Conservation (phyloP, 2,797 vertebrate species). For the Cichlasoma orientale region DNA sequence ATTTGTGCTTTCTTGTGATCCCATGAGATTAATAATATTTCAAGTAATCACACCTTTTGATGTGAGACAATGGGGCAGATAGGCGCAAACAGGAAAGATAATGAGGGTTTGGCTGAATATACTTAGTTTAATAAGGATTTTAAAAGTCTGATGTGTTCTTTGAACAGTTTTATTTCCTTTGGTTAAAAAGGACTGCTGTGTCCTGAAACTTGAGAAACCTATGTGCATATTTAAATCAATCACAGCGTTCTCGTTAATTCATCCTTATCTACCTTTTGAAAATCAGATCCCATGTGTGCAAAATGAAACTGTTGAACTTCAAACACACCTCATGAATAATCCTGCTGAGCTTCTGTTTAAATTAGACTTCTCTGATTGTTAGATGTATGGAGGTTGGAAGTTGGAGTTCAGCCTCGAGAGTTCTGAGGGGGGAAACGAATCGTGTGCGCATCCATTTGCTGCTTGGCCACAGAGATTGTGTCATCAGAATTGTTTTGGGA, state of each 20-base stretch:
- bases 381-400: slow-evolving; percentile 66
- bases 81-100: slow-evolving; percentile 30
- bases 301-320: slow-evolving; percentile 81
- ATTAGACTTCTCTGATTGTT: slow-evolving; percentile 75
- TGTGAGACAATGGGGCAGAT: slow-evolving; percentile 25
- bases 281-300: slow-evolving; percentile 76
- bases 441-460: neutral
- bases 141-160: slow-evolving; percentile 51
- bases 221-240: slow-evolving; percentile 77
- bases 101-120: slow-evolving; percentile 12
- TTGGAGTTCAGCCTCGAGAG: slow-evolving; percentile 55
- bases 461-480: neutral
- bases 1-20: slow-evolving; percentile 1
- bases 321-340: slow-evolving; percentile 86
- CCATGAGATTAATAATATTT: slow-evolving; percentile 17
- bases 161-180: slow-evolving; percentile 49
- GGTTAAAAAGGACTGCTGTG: slow-evolving; percentile 48
- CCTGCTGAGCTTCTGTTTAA: slow-evolving; percentile 73
- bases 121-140: slow-evolving; percentile 46
- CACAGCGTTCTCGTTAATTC: slow-evolving; percentile 72
- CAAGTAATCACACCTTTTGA: slow-evolving; percentile 16
- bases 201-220: slow-evolving; percentile 66
- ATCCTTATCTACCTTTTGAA: slow-evolving; percentile 81
- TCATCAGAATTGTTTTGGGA: neutral
- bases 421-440: slow-evolving; percentile 27